A percentile compares a stretch with the other conserved stretches of the same genome.
Conservation (phyloP, 2,888 invertebrate genomes). For the Onthophagus sagittarius region DNA sequence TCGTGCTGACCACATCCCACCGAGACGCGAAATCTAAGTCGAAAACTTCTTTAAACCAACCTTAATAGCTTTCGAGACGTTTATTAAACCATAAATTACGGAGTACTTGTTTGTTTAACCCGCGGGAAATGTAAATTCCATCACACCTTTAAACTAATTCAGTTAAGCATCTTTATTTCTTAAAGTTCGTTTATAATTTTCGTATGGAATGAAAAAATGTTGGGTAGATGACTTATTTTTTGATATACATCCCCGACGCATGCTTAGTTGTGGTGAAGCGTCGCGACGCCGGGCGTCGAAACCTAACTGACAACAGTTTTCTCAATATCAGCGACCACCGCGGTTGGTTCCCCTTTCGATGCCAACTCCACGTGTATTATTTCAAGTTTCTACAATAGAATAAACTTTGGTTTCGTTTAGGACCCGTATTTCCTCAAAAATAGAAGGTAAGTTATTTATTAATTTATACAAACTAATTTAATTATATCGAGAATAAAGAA, state of each 20-base stretch:
- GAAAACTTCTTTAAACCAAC: neutral
- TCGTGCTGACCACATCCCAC: neutral
- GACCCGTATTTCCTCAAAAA: too few species aligned
- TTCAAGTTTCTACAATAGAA: too few species aligned
- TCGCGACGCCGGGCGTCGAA: neutral
- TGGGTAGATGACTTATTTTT: neutral
- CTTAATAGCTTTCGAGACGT: neutral
- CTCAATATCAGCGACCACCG: neutral
- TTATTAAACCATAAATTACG: neutral
- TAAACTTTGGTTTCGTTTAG: too few species aligned
- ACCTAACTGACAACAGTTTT: neutral
- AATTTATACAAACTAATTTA: too few species aligned
- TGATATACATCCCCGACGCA: neutral
- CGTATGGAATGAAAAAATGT: neutral
- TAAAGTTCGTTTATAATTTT: neutral
- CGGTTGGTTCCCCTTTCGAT: neutral
- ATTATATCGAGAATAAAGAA: too few species aligned
- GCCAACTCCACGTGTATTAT: neutral
- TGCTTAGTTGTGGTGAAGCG: neutral
- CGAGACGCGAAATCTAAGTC: neutral
- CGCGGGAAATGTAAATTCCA: neutral
- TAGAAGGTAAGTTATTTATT: too few species aligned
- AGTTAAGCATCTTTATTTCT: neutral
- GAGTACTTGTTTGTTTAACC: neutral
- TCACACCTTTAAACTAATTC: neutral